Evolutionary conservation across 2,888 invertebrate genomes (phyloP), one percentile per base, ranked within the genome.

Genomic region (Nomada lathburiana): DNA sequence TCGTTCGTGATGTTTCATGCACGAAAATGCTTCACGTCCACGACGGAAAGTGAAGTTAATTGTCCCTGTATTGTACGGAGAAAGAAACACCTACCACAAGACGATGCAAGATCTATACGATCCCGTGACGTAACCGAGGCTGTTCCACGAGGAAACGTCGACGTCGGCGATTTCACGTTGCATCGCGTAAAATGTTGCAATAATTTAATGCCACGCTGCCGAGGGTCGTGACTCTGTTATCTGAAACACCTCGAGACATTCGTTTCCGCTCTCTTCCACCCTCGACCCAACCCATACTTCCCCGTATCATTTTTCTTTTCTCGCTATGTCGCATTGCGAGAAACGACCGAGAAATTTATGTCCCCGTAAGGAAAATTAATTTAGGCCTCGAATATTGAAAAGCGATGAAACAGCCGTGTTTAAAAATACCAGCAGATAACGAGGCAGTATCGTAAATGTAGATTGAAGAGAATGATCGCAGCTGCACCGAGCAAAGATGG

Each of bases 381-480:
- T 81, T 50, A 44, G 68, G 65, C 42, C 53, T 50, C 16, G 65
- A 62, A 44, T 82, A 87, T 87, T 44, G 83, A 60, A 62, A 81
- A 81, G 68, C 57, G 76, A 80, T 87, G 76, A 86, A 86, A 73
- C 67, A 29, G 57, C 42, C 60, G 50, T 47, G 73, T 64, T 82
- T 57, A 83, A 74, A 85, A 79, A 73, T 63, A 64, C 23, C 65
- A 18, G 60, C 47, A 65, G 76, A 85, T 82, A 87, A 78, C 72
- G 69, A 80, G 77, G 2, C 20, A 26, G 62, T 81, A 77, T 79
- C 83, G 75, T 79, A 81, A 85, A 87, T 60, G 75, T 67, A 57
- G 62, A 71, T 50, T 55, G 79, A 60, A 26, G 42, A 18, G 52
- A 78, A 70, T 68, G 59, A 68, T 64, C 73, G 73, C 76, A 74